Base-by-base conservation (phyloP, 2,113 vertebrate species). In the Dipodomys ordii region DNA sequence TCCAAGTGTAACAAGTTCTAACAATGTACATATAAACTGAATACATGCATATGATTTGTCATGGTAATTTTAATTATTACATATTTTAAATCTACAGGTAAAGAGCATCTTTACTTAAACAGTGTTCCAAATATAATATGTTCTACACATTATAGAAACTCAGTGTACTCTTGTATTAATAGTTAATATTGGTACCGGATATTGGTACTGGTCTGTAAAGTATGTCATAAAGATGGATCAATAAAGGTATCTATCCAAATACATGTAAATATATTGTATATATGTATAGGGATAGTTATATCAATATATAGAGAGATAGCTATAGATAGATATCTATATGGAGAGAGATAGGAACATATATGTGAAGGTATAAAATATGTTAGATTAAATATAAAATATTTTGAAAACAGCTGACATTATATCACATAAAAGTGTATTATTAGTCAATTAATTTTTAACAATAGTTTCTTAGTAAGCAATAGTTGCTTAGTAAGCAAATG, bases 91-190 rank as follows among this genome's bases (percentile, higher is more conserved):
- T 64, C 71, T 94, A 28, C 68, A 87, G 23, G 0, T 60, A 77
- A 68, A 19, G 32, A 65, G 0, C 9, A 83, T 74, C 32, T 92
- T 90, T 88, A 72, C 53, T 27, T 89, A n/a, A 44, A 93, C 93
- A 89, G 60, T 64, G 15, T 5, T 83, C 11, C 23, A 93, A 87
- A 78, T 19, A 71, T 10, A 82, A 82, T 32, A 2, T 10, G 19
- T 60, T 67, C 2, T 77, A 64, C 89, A 77, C 30, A 81, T 77
- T 77, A 4, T 80, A 74, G 19, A 60, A 22, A 53, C 7, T 85
- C 3, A 87, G 67, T 80, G 77, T 6, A 32, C 3, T 46, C 0
- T 89, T 81, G 8, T 23, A 84, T 72, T 78, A 82, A 39, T 65
- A 62, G 5, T 72, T 90, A 39, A 49, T 57, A 77, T 8, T 84